These are phyloP conservation scores for Sinocyclocheilus anophthalmus DNA, from an alignment of 2,113 vertebrate species.

Conservation along the genomic window DNA sequence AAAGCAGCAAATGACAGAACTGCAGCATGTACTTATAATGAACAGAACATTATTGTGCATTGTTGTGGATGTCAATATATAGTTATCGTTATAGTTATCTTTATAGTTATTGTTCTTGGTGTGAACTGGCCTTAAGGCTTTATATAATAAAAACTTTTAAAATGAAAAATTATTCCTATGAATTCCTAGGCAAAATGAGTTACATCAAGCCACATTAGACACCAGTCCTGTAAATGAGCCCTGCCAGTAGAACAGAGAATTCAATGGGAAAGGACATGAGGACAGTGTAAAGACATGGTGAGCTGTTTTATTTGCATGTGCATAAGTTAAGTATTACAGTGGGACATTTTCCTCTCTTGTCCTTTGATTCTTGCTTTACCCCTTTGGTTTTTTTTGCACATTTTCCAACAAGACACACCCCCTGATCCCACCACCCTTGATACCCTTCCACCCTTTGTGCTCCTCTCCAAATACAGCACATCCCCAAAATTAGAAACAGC, in stretches of 20 bases:
- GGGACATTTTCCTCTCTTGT: not conserved
- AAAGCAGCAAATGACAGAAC: no score
- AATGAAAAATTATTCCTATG: not conserved
- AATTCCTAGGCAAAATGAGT: not conserved
- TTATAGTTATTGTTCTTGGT: no score
- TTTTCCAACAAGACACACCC: constrained; percentile 43
- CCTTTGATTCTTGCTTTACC: constrained; percentile 4
- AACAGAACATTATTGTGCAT: no score
- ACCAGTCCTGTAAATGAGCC: not conserved
- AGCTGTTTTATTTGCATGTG: not conserved
- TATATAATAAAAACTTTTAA: not conserved
- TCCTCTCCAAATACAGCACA: constrained; percentile 58
- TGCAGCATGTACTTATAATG: no score
- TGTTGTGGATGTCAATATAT: no score
- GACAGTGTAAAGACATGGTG: not conserved
- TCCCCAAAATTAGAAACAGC: constrained; percentile 67
- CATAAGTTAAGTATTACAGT: not conserved
- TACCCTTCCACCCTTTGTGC: constrained; percentile 58
- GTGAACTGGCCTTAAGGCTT: no score
- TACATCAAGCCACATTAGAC: not conserved
- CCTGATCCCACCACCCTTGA: constrained; percentile 46
- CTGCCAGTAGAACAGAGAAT: not conserved
- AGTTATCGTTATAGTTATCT: no score
- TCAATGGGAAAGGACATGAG: not conserved
- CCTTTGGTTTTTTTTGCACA: not conserved